Evolutionary conservation across 2,888 invertebrate species (phyloP).

Genomic region (Vanessa cardui): DNA sequence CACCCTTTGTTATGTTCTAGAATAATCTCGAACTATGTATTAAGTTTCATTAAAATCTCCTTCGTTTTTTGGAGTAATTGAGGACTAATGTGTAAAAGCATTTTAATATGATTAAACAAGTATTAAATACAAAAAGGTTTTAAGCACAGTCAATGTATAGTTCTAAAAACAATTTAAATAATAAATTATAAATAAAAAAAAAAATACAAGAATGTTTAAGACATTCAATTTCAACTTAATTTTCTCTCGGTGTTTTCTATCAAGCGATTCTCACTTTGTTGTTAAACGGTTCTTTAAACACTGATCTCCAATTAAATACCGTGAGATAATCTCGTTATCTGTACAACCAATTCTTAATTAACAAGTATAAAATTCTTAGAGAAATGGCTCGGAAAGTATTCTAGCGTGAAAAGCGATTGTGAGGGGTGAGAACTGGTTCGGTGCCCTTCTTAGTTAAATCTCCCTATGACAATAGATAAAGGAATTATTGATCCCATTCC

Average conservation of each 20-base stretch:
- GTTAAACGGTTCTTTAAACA: constrained; percentile 51
- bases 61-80: too few relatives aligned
- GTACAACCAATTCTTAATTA: constrained; percentile 67
- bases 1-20: too few relatives aligned
- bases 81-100: too few relatives aligned
- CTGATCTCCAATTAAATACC: constrained; percentile 63
- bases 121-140: too few relatives aligned
- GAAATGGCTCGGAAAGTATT: constrained; percentile 55
- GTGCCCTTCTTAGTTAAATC: constrained; percentile 51
- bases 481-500: constrained; percentile 41
- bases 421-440: constrained; percentile 57
- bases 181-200: constrained; percentile 5
- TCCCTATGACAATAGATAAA: constrained; percentile 45
- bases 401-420: constrained; percentile 64
- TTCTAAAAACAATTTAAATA: constrained; percentile 1
- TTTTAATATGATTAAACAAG: too few relatives aligned
- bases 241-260: constrained; percentile 38
- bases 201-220: constrained; percentile 9
- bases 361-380: constrained; percentile 70
- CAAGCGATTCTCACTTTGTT: constrained; percentile 45
- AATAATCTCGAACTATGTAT: too few relatives aligned
- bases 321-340: constrained; percentile 70
- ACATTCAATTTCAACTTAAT: constrained; percentile 18
- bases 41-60: too few relatives aligned
- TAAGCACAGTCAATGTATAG: too few relatives aligned